Evolutionary conservation across 2,888 invertebrate genomes (phyloP).

Genomic region (Mythimna ferrago): DNA sequence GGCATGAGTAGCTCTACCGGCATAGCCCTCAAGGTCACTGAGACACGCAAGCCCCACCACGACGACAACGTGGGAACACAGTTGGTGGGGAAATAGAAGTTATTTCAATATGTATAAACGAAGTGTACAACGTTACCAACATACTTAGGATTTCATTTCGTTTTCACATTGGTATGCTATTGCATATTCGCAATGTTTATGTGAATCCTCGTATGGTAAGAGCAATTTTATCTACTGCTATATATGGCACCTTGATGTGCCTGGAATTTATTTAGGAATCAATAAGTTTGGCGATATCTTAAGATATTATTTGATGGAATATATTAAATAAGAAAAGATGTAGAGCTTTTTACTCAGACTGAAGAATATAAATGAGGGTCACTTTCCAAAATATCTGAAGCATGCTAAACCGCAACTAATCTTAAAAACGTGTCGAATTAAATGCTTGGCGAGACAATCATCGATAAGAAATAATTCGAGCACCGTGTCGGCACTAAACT

Average conservation of each 20-base stretch:
- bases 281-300: constrained; percentile 11
- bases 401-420: constrained; percentile 34
- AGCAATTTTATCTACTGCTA: constrained; percentile 17
- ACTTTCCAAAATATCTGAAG: constrained; percentile 47
- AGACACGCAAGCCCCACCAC: no score
- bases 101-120: background rate
- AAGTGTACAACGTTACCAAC: constrained; percentile 17
- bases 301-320: background rate
- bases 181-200: constrained; percentile 24
- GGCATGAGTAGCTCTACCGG: no score
- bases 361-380: constrained; percentile 3
- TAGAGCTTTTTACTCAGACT: background rate
- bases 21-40: no score
- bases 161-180: constrained; percentile 31
- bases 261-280: constrained; percentile 33
- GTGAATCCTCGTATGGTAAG: constrained; percentile 26
- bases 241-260: constrained; percentile 23
- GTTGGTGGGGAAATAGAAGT: constrained; percentile 30
- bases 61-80: no score
- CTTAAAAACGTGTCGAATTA: constrained; percentile 39
- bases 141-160: constrained; percentile 13
- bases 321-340: background rate
- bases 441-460: constrained; percentile 26
- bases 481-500: constrained; percentile 28
- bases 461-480: constrained; percentile 32